Evolutionary conservation across 2,797 vertebrate genomes (phyloP), one percentile per base, ranked within the genome.

Genomic region (Melanotaenia boesemani): DNA sequence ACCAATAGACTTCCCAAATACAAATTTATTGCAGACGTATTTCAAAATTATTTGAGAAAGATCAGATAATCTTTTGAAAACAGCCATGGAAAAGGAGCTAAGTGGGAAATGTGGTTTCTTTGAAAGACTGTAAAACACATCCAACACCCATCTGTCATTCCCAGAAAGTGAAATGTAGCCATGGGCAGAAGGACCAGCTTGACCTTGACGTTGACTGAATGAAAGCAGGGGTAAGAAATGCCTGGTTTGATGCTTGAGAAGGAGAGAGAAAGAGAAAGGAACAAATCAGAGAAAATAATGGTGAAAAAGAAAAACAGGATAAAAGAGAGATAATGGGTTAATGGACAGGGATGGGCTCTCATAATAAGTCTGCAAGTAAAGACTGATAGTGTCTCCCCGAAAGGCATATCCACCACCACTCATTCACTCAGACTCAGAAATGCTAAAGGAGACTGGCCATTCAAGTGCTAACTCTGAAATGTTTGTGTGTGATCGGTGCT

Each of bases 321-420:
- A 71, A 67, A 67, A 85, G 57, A 39, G 44, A 78, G 74, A 76
- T 83, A 60, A 74, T 71, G 62, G 67, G 66, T 77, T 88, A 88
- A 90, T 87, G 77, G 67, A 67, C 39, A 54, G 67, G 73, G 78
- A 84, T 65, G 69, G 69, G 73, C 80, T 67, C 8, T n/a, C 9
- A 13, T 66, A 71, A 80, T 82, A 79, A 60, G 81, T 84, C 65
- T 78, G 72, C 78, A 81, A 83, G 80, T 88, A 76, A 28, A 52
- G 60, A 48, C 81, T 77, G 86, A 85, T 91, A 50, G 5, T 22
- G 85, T 89, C 86, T 89, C 63, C 68, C 63, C 28, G 56, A 16
- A 69, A 83, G 82, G 63, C 52, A 65, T 73, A 76, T 86, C 79
- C 50, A 65, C 76, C 83, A 75, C 67, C 61, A 44, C 32, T 89